Evolutionary conservation across 2,797 vertebrate species (phyloP), one percentile per base, ranked within the genome.

Genomic region (Muscicapa striata): DNA sequence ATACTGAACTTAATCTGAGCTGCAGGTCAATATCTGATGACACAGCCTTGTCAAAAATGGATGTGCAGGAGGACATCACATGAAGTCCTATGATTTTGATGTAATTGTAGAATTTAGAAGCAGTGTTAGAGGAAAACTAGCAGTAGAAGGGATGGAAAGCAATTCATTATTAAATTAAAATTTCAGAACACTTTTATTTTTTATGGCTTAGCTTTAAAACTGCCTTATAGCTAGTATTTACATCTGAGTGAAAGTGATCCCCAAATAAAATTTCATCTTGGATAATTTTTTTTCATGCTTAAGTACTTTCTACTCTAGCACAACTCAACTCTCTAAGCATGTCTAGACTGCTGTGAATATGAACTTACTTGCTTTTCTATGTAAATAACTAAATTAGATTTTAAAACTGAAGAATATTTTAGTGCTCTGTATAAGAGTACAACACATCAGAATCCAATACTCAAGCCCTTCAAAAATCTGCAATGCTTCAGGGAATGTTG

Each of bases 401-500:
- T 95, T 84, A 85, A 93, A 87, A 86, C 49, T 29, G 41, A 84
- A 78, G 20, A 79, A 49, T 41, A 6, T 67, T 57, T 85, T 64
- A n/a, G 11, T 84, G 70, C 14, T 59, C 16, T 68, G 14, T 73
- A 55, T 17, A 38, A 58, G 58, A 82, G n/a, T 62, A 73, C 20
- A 87, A 72, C 66, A 67, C n/a, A 81, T 40, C 59, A 69, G 61
- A 84, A 86, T 89, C 13, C 9, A 36, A 80, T 76, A 63, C 82
- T 30, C 76, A 26, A 6, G 26, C 58, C 36, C 78, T 93, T 94
- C 30, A 85, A 64, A 90, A 90, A 63, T 62, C 52, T 90, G 27
- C 72, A 76, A 32, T 58, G 46, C 41, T 62, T 95, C 58, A 93
- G 91, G 82, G 68, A 92, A 76, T 55, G 41, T 55, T 91, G 87